Base-by-base conservation (phyloP, 2,797 vertebrate species). In the Buphagus erythrorhynchus region DNA sequence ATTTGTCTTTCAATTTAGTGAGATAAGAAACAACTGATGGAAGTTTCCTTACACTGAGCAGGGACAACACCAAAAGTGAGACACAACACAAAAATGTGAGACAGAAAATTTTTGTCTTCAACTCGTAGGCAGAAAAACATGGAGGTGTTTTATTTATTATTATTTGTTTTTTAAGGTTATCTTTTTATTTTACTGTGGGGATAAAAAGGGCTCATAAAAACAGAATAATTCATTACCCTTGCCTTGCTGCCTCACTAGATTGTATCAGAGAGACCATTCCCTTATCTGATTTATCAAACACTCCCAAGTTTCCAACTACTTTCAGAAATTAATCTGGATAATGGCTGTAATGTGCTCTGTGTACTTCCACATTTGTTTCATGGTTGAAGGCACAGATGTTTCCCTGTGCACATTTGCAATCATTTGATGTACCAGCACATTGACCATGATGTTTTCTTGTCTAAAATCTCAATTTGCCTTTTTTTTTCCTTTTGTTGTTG, bases 311-410 rank as follows among this genome's bases (percentile, higher is more conserved):
- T 81, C 62, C 83, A 88, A 58, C 24, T 16, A 58, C 21, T 84
- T 91, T 71, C 71, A 62, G 20, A 71, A 93, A 93, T 83, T 66
- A 89, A 96, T 86, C 61, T 86, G 61, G 74, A 86, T 79, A 90
- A 94, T 43, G 61, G 61, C 66, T 11, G 42, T 46, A 63, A 86
- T 58, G 74, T 72, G 57, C 59, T 77, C 71, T 38, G 45, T 18
- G 21, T 46, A 63, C 71, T 90, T 80, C 45, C 58, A 42, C 33
- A 25, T 49, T 84, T 38, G 38, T 43, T 55, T 87, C 82, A 86
- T 33, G 49, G 21, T 10, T 84, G 38, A 88, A 91, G 78, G 58
- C 31, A 88, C 54, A 73, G 43, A 68, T 48, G 76, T 78, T 86
- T 77, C 67, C 55, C 51, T 28, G 26, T 4, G 12, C 42, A 28